Evolutionary conservation across 2,797 vertebrate species (phyloP).

Genomic region (Heteromormyrus szaboi): DNA sequence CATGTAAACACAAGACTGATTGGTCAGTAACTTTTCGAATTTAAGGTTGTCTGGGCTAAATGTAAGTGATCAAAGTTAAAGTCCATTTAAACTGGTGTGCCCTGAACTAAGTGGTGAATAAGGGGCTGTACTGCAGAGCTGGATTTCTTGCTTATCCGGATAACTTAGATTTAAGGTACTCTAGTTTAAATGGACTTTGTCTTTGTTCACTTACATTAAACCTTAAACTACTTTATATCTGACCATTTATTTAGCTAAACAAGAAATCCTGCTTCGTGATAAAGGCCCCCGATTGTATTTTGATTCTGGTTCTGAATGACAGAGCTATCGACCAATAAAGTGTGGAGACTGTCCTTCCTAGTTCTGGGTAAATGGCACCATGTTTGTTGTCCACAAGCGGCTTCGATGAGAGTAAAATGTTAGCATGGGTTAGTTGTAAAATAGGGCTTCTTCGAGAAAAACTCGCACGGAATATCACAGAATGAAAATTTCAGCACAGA

Average conservation of each 20-base stretch:
- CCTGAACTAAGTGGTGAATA: background rate
- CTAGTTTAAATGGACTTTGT: background rate
- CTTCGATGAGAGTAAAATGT: background rate
- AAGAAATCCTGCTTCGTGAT: background rate
- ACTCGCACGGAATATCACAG: background rate
- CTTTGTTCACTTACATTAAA: background rate
- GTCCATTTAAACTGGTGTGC: no score
- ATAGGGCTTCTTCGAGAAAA: background rate
- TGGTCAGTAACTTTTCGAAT: background rate
- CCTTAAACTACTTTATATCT: background rate
- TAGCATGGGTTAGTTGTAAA: background rate
- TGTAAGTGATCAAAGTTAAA: no score
- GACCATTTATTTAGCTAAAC: background rate
- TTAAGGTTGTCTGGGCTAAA: background rate
- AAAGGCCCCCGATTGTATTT: background rate
- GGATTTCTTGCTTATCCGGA: background rate
- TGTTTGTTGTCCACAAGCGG: background rate
- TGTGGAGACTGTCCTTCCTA: background rate
- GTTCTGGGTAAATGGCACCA: background rate
- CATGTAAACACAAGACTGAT: background rate
- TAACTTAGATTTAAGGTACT: background rate
- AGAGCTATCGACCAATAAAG: background rate
- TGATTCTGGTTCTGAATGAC: background rate
- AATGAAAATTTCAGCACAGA: background rate
- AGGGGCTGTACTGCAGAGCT: background rate